Conservation (phyloP, 2,113 vertebrate species). For the Nettapus auritus region DNA sequence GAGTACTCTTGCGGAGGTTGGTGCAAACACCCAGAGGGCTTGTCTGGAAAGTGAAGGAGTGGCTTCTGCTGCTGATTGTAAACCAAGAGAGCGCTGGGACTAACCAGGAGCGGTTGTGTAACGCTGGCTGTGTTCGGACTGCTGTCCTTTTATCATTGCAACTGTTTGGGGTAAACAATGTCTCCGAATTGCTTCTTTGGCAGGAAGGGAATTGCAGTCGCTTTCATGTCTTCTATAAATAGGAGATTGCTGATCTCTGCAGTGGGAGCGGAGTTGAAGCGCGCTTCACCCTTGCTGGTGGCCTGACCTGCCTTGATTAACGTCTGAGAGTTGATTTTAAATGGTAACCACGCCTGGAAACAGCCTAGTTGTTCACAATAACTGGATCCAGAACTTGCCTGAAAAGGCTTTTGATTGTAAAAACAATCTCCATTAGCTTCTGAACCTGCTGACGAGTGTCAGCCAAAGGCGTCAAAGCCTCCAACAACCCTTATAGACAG, state of each 20-base stretch:
- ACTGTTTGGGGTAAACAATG: slow-evolving; percentile 21
- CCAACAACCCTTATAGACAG: background rate
- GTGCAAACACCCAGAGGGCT: background rate
- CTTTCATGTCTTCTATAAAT: slow-evolving; percentile 60
- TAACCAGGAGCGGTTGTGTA: background rate
- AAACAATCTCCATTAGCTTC: background rate
- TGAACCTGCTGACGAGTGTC: background rate
- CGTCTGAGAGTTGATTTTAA: background rate
- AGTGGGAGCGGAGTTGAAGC: background rate
- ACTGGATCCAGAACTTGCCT: background rate
- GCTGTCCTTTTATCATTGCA: slow-evolving; percentile 33
- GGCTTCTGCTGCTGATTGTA: background rate
- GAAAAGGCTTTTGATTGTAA: background rate
- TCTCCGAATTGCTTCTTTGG: slow-evolving; percentile 31
- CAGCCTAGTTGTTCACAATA: background rate
- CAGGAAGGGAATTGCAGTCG: background rate
- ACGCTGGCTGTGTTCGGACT: background rate
- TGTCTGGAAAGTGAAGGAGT: background rate
- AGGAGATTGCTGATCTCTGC: slow-evolving; percentile 19
- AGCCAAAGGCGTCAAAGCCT: background rate
- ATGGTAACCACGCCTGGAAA: background rate
- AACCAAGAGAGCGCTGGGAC: background rate
- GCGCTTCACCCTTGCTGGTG: background rate
- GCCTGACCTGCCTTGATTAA: background rate
- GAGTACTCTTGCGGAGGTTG: background rate